Conservation (phyloP, 2,113 vertebrate species). For the Gallinago media region DNA sequence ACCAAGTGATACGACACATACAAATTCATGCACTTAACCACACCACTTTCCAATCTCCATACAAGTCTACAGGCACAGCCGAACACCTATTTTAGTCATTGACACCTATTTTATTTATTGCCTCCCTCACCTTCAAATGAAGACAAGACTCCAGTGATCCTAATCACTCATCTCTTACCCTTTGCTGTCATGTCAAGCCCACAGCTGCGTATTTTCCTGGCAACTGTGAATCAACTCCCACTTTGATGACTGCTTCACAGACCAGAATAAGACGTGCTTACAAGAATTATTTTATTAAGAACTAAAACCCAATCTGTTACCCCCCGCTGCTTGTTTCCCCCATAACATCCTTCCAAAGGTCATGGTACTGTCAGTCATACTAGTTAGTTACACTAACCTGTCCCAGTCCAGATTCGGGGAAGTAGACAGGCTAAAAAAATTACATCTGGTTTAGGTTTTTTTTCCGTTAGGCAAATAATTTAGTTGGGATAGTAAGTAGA, state of each 20-base stretch:
- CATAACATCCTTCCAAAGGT: neutral
- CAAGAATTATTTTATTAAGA: conserved; percentile 14
- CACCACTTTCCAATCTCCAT: neutral
- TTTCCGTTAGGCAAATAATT: neutral
- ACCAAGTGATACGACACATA: neutral
- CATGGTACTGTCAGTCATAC: neutral
- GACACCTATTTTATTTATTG: neutral
- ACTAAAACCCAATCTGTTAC: neutral
- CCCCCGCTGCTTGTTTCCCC: neutral
- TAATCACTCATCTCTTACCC: conserved; percentile 1
- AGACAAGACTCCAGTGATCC: neutral
- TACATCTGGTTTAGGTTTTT: neutral
- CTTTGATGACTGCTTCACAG: conserved; percentile 14
- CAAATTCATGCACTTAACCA: neutral
- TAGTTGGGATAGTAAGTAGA: neutral
- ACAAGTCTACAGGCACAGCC: neutral
- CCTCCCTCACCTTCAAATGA: neutral
- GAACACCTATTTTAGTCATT: neutral
- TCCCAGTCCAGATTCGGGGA: neutral
- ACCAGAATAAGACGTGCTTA: neutral
- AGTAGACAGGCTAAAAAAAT: neutral
- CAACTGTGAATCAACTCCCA: conserved; percentile 32
- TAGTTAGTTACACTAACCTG: neutral
- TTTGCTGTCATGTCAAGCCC: conserved; percentile 15
- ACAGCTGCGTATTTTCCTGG: conserved; percentile 20